These are phyloP conservation scores for Polietes domitor DNA, from an alignment of 2,888 invertebrate genomes.

Conservation along the genomic window DNA sequence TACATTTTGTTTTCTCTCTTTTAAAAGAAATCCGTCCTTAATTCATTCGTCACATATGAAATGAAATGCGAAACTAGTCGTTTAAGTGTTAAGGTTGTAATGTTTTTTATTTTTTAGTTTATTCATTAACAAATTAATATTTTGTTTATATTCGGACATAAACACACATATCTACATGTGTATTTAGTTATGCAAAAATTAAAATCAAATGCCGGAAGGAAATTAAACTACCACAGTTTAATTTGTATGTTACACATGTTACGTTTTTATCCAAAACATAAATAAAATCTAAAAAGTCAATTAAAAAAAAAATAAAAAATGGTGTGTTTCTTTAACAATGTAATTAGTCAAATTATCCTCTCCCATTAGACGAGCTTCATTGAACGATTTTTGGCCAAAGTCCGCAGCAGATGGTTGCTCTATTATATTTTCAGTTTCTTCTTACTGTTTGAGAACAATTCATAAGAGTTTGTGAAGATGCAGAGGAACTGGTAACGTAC, in stretches of 20 bases:
- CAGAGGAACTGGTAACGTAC: too few species aligned
- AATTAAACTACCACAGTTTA: conserved; percentile 24
- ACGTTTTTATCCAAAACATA: conserved; percentile 7
- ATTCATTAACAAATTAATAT: conserved; percentile 9
- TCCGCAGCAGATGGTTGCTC: too few species aligned
- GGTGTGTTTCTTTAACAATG: not conserved
- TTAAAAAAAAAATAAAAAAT: not conserved
- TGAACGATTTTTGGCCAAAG: too few species aligned
- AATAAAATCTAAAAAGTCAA: conserved; percentile 31
- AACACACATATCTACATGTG: not conserved
- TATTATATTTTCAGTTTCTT: too few species aligned
- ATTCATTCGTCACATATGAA: not conserved
- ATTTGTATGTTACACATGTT: conserved; percentile 29
- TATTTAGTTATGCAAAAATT: not conserved
- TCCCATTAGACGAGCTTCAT: too few species aligned
- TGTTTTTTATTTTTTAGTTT: conserved; percentile 10
- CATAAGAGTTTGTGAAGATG: too few species aligned
- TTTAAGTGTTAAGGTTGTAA: conserved; percentile 33
- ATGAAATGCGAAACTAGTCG: conserved; percentile 28
- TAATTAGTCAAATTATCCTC: too few species aligned
- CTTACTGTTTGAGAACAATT: too few species aligned
- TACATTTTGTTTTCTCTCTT: not conserved
- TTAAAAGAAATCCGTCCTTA: conserved; percentile 5
- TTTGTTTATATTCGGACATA: not conserved
- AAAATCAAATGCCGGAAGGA: conserved; percentile 9